Evolutionary conservation across 1,140 invertebrate species (phyloP), one percentile per base, ranked within the genome.

Genomic region (Aphidius gifuensis): DNA sequence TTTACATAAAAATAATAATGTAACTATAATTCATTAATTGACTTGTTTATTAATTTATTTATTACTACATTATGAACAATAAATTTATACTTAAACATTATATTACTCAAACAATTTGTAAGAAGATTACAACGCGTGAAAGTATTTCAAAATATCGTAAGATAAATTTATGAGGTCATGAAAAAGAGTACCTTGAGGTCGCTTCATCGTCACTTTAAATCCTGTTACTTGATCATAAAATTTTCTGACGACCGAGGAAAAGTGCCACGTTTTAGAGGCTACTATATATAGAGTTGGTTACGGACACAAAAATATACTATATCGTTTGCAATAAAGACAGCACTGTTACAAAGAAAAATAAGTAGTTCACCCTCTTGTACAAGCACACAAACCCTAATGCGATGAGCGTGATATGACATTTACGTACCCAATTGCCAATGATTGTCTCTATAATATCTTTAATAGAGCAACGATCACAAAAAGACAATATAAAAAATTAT

Each of bases 171-270:
- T 78, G 79, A 80, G 71, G 74, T 70, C 72, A 71, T 79, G 74
- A 81, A 79, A 74, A 73, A 78, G 77, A 80, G 75, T 74, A 81
- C 75, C 77, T 79, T 78, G 79, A 80, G 78, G 80, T 80, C 79
- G 76, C 79, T 79, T 80, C 79, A 80, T 81, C 78, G 78, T 79
- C 79, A 77, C 79, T 81, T 81, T 81, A 80, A 81, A 81, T 81
- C 79, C 78, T 78, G 78, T 81, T 79, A 79, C 75, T 71, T 69
- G 78, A 77, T 81, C 79, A 77, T 81, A 80, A 81, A 80, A 81
- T 78, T 76, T 77, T 59, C 80, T 81, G 78, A 81, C 79, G 79
- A 80, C 78, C 79, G 78, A 42, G 54, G n/a, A 5, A 47, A 65
- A 69, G 71, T 72, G 69, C 64, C 69, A 32, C 56, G 46, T 53